These are phyloP conservation scores for Cynopterus brachyotis DNA, from an alignment of 2,113 vertebrate genomes.

Conservation along the genomic window DNA sequence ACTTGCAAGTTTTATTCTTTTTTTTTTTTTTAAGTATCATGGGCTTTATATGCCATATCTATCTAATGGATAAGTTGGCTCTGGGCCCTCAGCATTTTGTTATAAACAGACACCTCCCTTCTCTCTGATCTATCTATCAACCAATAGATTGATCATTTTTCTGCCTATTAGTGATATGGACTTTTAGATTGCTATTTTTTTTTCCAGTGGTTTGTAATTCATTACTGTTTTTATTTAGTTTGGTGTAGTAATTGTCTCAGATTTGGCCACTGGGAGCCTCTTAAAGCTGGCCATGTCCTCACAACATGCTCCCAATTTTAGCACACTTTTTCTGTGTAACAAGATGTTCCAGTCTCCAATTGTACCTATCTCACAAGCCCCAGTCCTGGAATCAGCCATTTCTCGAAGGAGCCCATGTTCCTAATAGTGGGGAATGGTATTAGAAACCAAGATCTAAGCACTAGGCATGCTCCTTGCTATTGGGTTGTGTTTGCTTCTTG, in stretches of 20 bases:
- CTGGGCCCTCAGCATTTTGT: background rate
- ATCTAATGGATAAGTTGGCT: background rate
- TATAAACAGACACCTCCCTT: background rate
- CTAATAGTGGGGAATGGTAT: background rate
- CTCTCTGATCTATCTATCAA: background rate
- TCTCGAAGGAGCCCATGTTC: background rate
- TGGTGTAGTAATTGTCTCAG: background rate
- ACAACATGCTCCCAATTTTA: background rate
- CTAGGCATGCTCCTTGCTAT: background rate
- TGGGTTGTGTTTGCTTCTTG: background rate
- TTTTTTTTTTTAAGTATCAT: background rate
- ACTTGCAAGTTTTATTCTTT: too few species aligned
- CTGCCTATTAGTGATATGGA: background rate
- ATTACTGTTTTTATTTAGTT: slow-evolving; percentile 30
- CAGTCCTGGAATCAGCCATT: background rate
- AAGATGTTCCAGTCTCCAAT: background rate
- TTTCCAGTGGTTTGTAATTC: background rate
- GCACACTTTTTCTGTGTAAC: background rate
- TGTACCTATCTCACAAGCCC: background rate
- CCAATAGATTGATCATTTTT: too few species aligned
- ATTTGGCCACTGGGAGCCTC: background rate
- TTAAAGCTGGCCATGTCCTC: background rate
- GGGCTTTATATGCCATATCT: background rate
- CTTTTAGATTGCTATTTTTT: background rate
- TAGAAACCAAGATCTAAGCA: background rate